These are phyloP conservation scores for Sylvicola cinctus DNA, from an alignment of 2,888 invertebrate genomes.

Conservation along the genomic window DNA sequence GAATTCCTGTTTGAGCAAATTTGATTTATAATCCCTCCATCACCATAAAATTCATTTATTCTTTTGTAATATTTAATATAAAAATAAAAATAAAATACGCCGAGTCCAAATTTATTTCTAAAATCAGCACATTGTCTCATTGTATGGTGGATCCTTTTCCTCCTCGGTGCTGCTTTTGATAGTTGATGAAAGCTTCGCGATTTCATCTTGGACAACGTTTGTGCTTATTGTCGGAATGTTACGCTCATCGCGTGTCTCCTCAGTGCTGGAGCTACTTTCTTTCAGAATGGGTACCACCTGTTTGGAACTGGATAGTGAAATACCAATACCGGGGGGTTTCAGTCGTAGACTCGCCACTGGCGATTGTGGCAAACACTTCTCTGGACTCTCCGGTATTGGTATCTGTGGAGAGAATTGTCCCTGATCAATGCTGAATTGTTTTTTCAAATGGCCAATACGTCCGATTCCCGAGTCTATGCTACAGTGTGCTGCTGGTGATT, in stretches of 20 bases:
- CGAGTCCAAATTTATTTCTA: not conserved
- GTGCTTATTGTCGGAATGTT: conserved; percentile 24
- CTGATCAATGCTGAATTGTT: conserved; percentile 26
- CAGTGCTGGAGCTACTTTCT: conserved; percentile 26
- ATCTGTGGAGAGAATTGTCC: conserved; percentile 15
- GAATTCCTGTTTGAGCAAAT: too few relatives aligned
- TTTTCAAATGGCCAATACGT: conserved; percentile 13
- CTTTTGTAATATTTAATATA: too few relatives aligned
- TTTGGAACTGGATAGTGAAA: conserved; percentile 5
- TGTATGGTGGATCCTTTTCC: conserved; percentile 25
- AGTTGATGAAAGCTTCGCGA: conserved; percentile 25
- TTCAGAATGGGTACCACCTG: conserved; percentile 12
- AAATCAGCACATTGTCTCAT: conserved; percentile 27
- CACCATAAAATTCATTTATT: too few relatives aligned
- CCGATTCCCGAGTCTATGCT: not conserved
- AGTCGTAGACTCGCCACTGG: not conserved
- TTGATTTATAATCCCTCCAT: too few relatives aligned
- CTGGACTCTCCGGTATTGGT: not conserved
- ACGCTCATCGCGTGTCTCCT: conserved; percentile 21
- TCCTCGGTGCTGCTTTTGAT: conserved; percentile 26
- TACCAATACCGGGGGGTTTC: conserved; percentile 3
- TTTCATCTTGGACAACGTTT: conserved; percentile 24
- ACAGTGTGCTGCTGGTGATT: not conserved
- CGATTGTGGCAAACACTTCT: not conserved
- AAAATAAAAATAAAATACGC: not conserved